A percentile compares a stretch with the other conserved stretches of the same genome.
Evolutionary conservation across 2,113 vertebrate species (phyloP).

Genomic region (Peucedramus taeniatus): DNA sequence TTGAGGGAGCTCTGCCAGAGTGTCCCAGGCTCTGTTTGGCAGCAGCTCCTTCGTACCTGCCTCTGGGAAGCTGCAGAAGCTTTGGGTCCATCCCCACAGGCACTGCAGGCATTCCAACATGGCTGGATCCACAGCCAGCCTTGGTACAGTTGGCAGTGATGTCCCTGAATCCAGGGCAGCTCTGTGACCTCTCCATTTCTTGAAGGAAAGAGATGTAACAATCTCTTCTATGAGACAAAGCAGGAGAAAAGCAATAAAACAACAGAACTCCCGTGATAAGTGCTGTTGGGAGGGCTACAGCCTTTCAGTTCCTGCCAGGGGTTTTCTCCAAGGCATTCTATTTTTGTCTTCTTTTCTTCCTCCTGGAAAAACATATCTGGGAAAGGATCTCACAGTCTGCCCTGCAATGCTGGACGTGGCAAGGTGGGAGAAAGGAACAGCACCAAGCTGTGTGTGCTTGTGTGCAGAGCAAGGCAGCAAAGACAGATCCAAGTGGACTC

Average conservation of each 20-base stretch:
- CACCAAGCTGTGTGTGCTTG: neutral
- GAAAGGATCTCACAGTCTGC: neutral
- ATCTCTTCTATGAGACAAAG: neutral
- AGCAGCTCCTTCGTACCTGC: neutral
- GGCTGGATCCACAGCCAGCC: neutral
- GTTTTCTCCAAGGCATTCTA: neutral
- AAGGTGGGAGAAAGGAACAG: neutral
- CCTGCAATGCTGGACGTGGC: accelerated
- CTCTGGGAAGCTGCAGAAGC: neutral
- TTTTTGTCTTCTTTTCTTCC: neutral
- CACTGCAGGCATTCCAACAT: neutral
- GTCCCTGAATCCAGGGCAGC: neutral
- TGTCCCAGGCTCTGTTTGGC: neutral
- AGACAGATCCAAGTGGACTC: neutral
- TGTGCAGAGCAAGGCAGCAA: neutral
- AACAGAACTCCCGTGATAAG: neutral
- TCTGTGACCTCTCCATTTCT: neutral
- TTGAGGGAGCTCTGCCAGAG: neutral
- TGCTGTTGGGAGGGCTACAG: neutral
- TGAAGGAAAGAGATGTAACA: neutral
- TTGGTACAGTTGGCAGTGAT: neutral
- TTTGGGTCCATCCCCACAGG: neutral
- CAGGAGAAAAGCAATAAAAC: neutral
- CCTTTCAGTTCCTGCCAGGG: neutral
- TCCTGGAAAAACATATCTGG: neutral